These are phyloP conservation scores for Thymelicus acteon DNA, from an alignment of 2,888 invertebrate genomes.

Conservation along the genomic window DNA sequence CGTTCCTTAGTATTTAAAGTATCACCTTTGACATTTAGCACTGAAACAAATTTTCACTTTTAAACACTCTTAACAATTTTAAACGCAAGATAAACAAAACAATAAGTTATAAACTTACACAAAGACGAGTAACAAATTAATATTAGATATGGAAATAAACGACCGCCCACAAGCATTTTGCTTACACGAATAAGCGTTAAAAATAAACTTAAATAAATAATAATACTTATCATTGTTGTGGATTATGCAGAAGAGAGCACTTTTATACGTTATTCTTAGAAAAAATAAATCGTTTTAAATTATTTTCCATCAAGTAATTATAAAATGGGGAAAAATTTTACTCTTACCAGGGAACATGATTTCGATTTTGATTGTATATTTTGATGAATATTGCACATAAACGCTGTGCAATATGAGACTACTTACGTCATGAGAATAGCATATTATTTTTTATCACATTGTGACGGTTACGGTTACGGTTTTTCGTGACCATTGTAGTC, in stretches of 20 bases:
- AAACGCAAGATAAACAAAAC: neutral
- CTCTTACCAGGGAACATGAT: no score
- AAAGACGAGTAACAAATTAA: constrained; percentile 42
- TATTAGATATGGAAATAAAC: constrained; percentile 49
- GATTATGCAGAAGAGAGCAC: constrained; percentile 46
- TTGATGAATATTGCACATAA: no score
- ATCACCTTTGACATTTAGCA: constrained; percentile 37
- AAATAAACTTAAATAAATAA: constrained; percentile 34
- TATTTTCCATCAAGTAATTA: no score
- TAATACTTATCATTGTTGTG: constrained; percentile 46
- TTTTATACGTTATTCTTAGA: no score
- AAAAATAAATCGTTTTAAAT: no score
- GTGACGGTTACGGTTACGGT: no score
- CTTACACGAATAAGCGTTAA: constrained; percentile 49
- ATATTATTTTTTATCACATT: no score
- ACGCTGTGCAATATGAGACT: no score
- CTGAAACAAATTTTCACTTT: constrained; percentile 43
- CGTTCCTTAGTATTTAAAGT: constrained; percentile 37
- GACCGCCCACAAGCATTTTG: constrained; percentile 60
- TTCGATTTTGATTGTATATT: no score
- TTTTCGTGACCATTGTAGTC: no score
- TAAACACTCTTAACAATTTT: neutral
- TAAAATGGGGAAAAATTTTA: no score
- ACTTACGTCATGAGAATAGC: no score
- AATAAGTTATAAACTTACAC: constrained; percentile 47